Conservation (phyloP, 2,113 vertebrate genomes). For the Guaruba guarouba region DNA sequence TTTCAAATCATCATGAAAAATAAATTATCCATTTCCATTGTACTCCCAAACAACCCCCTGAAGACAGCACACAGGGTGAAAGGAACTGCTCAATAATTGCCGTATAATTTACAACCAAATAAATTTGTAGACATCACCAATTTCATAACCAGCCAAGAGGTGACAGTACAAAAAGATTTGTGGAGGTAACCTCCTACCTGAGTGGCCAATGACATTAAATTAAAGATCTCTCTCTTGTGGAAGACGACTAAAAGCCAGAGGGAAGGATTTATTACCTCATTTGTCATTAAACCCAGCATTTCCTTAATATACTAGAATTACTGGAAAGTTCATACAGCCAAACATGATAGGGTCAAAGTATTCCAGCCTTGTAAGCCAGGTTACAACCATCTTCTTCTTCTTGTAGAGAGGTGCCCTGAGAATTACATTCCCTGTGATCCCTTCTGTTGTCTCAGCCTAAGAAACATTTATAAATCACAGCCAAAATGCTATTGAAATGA, state of each 20-base stretch:
- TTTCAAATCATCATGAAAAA: not conserved
- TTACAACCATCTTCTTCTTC: not conserved
- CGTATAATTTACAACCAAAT: conserved; percentile 25
- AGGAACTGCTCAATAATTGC: conserved; percentile 1
- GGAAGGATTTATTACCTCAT: conserved; percentile 46
- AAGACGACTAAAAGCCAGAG: conserved; percentile 6
- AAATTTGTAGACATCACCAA: conserved; percentile 8
- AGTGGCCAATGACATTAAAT: not conserved
- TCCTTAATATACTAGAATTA: not conserved
- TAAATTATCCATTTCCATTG: not conserved
- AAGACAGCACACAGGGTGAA: not conserved
- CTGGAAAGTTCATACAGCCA: not conserved
- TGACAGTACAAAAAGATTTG: conserved; percentile 29
- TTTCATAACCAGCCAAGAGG: conserved; percentile 24
- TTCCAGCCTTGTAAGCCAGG: not conserved
- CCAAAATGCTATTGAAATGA: not conserved
- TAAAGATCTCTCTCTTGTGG: not conserved
- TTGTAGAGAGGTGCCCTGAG: not conserved
- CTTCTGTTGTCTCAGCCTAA: not conserved
- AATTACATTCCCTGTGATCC: not conserved
- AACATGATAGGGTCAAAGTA: not conserved
- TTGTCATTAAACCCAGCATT: conserved; percentile 1
- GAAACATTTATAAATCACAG: not conserved
- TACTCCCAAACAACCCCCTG: not conserved
- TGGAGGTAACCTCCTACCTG: conserved; percentile 9